Percentiles rank a stretch among this genome's conserved stretches.
Conservation (phyloP, 2,888 invertebrate genomes). For the Ptilodon capucinus region DNA sequence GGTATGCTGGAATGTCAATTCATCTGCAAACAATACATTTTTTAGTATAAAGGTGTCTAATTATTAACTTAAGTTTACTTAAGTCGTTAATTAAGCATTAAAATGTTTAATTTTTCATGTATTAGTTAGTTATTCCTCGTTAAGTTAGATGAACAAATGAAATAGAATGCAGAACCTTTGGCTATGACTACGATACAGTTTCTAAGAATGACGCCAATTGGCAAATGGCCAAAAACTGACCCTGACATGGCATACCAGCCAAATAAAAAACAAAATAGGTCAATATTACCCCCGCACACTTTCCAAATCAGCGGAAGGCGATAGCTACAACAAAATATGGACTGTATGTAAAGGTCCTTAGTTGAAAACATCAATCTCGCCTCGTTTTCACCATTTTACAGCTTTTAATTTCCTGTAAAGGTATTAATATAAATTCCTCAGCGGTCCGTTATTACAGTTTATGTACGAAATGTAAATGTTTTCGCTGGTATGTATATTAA, state of each 20-base stretch:
- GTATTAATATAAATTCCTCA: background rate
- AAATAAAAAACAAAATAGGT: constrained; percentile 1
- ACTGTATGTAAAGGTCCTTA: too few relatives aligned
- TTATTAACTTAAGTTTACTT: too few relatives aligned
- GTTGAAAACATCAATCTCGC: constrained; percentile 1
- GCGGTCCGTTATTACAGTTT: background rate
- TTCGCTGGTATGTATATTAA: background rate
- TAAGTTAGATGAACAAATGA: too few relatives aligned
- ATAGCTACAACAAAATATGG: too few relatives aligned
- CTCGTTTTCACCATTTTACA: background rate
- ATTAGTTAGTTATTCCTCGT: too few relatives aligned
- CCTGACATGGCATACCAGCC: background rate
- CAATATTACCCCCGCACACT: background rate
- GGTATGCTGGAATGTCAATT: too few relatives aligned
- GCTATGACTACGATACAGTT: background rate
- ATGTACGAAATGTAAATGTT: background rate
- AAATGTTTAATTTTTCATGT: too few relatives aligned
- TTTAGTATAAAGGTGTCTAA: too few relatives aligned
- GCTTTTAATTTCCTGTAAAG: constrained; percentile 9
- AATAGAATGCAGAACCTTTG: too few relatives aligned
- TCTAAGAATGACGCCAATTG: background rate
- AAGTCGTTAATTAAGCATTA: too few relatives aligned
- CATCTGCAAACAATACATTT: too few relatives aligned
- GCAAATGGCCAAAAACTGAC: background rate
- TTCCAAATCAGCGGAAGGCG: background rate